Evolutionary conservation across 2,113 vertebrate genomes (phyloP), one percentile per base, ranked within the genome.

Genomic region (Empidonax alnorum): DNA sequence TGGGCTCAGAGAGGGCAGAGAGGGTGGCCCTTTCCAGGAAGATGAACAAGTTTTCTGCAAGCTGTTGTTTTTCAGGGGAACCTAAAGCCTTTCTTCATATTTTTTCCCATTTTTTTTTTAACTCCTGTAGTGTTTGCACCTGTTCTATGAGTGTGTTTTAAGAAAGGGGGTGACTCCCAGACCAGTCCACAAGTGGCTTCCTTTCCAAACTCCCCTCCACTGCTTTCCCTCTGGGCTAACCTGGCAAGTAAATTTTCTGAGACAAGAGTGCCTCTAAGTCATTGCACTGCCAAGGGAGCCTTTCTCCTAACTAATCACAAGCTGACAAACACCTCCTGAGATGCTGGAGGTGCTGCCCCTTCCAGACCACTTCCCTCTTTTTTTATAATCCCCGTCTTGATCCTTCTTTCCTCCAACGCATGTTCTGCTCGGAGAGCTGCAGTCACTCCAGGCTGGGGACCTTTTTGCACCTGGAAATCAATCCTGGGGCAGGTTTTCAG

Each of bases 401-500:
- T 66, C 14, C 21, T 89, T 53, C 59, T 82, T 47, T 65, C 19
- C 59, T 76, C 33, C 25, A 41, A 39, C 9, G 16, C 6, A 0
- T 4, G 18, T 37, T 53, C n/a, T 58, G 9, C 63, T 27, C 41
- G 44, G 56, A 53, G 35, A 78, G 13, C 37, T 68, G 39, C 58
- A 33, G 44, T 17, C 23, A 2, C 16, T 73, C 33, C 76, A 33
- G 30, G 10, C 18, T 59, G 76, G 11, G 20, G 44, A 7, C n/a
- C 9, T 15, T 33, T 55, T 42, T 46, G 42, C 53, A 23, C 35
- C 72, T 65, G 87, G 72, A 53, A 75, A 71, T 53, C 2, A 12
- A 8, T 19, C 35, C 71, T 39, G 25, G 0, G 2, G 22, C 55
- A 49, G 0, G 0, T 63, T 31, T 72, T 39, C n/a, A 79, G 52